Evolutionary conservation across 35 echinoderm and acorn worm genomes (phyloP).

Genomic region (Apostichopus parvimensis): DNA sequence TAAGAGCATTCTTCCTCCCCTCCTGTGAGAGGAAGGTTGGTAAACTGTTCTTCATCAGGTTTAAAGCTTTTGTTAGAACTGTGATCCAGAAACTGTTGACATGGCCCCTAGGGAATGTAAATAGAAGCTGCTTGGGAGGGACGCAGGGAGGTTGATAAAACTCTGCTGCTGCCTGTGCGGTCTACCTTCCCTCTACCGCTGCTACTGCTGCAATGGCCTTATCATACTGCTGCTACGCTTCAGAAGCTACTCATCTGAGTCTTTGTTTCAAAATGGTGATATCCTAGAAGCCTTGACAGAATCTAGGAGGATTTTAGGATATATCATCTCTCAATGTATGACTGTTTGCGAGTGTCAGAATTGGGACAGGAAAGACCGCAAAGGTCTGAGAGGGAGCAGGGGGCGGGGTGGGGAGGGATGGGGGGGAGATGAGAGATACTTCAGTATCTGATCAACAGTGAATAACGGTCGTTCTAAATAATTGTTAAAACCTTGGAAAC

Average conservation of each 20-base stretch:
- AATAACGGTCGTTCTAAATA: too few relatives aligned
- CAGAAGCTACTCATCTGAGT: neutral
- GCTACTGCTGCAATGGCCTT: too few relatives aligned
- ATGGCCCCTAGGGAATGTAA: slow-evolving; percentile 51
- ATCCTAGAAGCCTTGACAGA: neutral
- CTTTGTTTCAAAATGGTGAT: slow-evolving; percentile 14
- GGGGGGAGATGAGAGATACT: neutral
- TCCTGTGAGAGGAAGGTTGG: slow-evolving; percentile 22
- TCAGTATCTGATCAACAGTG: neutral
- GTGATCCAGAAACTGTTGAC: slow-evolving; percentile 54
- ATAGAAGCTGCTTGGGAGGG: slow-evolving; percentile 30
- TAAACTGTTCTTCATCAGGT: slow-evolving; percentile 29
- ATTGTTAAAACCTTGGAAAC: too few relatives aligned
- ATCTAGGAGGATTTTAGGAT: neutral
- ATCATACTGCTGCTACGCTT: neutral
- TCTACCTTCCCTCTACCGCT: neutral
- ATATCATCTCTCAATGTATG: neutral
- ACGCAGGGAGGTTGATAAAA: neutral
- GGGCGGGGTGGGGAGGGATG: too few relatives aligned
- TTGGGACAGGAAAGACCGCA: neutral
- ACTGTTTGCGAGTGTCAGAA: neutral
- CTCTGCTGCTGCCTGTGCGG: neutral
- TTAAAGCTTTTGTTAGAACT: neutral
- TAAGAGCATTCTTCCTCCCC: slow-evolving; percentile 50
- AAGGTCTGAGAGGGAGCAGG: neutral